Evolutionary conservation across 2,113 vertebrate species (phyloP).

Genomic region (Eira barbara): DNA sequence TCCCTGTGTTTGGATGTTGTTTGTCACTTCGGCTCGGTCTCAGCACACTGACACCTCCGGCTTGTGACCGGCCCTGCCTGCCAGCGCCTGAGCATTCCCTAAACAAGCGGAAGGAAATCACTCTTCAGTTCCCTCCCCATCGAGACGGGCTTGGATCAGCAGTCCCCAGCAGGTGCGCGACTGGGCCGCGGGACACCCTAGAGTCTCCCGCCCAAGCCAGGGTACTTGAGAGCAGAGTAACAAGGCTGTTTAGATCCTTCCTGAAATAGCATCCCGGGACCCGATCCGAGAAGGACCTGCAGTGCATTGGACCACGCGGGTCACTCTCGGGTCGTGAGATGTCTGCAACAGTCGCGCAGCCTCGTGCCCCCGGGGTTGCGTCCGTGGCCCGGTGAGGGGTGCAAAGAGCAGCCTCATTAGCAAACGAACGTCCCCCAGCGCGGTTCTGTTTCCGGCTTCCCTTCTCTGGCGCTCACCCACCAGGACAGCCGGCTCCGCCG

Average conservation of each 20-base stretch:
- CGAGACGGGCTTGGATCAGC: neutral
- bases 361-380: neutral
- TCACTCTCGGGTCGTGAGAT: neutral
- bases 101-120: neutral
- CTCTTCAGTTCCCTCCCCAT: neutral
- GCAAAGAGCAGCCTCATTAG: neutral
- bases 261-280: neutral
- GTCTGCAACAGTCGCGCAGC: rapidly evolving
- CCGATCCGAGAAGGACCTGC: neutral
- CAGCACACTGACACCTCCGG: neutral
- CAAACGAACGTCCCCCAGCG: neutral
- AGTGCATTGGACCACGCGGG: rapidly evolving
- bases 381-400: neutral
- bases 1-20: neutral
- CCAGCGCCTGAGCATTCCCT: neutral
- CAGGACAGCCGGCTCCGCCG: rapidly evolving
- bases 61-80: rapidly evolving
- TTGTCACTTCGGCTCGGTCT: neutral
- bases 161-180: neutral
- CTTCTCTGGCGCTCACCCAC: rapidly evolving
- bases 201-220: neutral
- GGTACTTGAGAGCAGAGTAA: neutral
- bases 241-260: neutral
- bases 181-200: rapidly evolving
- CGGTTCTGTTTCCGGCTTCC: neutral